A percentile compares a stretch with the other conserved stretches of the same genome.
Evolutionary conservation across 2,888 invertebrate genomes (phyloP).

Genomic region (Cynaeus angustus): DNA sequence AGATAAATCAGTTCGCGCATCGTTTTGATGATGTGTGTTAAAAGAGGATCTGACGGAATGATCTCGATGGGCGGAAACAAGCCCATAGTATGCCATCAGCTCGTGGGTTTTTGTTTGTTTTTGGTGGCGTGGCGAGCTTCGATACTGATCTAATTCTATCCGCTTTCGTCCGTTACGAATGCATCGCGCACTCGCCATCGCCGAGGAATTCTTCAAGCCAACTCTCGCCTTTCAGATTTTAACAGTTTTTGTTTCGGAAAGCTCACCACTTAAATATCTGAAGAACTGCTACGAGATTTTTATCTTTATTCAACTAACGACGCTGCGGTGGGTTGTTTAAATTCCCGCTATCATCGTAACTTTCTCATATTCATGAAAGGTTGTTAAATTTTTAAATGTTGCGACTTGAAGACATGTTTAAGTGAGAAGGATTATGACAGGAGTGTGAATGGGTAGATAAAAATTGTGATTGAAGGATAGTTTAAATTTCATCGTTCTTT

Average conservation of each 20-base stretch:
- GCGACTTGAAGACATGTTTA: constrained; percentile 19
- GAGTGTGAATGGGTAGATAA: background rate
- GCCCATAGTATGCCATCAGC: constrained; percentile 53
- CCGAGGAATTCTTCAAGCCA: constrained; percentile 41
- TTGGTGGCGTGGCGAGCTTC: constrained; percentile 48
- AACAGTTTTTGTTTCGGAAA: constrained; percentile 49
- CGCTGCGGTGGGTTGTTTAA: constrained; percentile 29
- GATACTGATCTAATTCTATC: constrained; percentile 51
- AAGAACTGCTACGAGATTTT: constrained; percentile 33
- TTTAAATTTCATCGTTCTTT: no score
- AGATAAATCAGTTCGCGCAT: constrained; percentile 29
- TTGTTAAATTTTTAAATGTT: constrained; percentile 15
- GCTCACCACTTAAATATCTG: constrained; percentile 33
- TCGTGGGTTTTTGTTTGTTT: constrained; percentile 52
- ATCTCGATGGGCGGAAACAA: constrained; percentile 55
- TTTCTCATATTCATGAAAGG: constrained; percentile 27
- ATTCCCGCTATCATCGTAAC: constrained; percentile 29
- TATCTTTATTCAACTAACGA: constrained; percentile 26
- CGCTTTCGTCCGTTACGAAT: constrained; percentile 52
- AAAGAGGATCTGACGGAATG: constrained; percentile 48
- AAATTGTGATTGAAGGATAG: background rate
- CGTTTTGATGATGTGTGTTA: constrained; percentile 43
- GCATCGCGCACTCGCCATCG: constrained; percentile 50
- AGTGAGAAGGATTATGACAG: background rate
- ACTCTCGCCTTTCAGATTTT: constrained; percentile 46